Evolutionary conservation across 2,113 vertebrate species (phyloP), one percentile per base, ranked within the genome.

Genomic region (Eudyptes chrysolophus): DNA sequence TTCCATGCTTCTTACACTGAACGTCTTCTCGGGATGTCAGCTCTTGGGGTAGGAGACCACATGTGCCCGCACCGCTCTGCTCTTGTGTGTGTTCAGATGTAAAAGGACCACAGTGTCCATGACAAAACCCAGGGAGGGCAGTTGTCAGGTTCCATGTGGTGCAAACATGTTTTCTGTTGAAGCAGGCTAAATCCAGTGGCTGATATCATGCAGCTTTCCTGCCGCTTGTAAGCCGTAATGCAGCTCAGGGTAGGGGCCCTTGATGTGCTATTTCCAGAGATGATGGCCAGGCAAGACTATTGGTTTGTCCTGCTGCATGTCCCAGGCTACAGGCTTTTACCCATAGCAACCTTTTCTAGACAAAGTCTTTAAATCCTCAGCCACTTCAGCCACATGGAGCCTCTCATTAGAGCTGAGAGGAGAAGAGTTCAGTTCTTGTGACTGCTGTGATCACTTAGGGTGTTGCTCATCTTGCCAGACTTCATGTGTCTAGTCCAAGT

Each of bases 91-190:
- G 30, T 48, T 95, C 51, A 76, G 81, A 92, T 66, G 77, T 82
- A 48, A 74, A 82, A 87, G 78, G 70, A 93, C 77, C 70, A 74
- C 70, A 54, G 54, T 62, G 84, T 94, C 84, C 87, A 66, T 87
- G 94, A 95, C 81, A 91, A 94, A 95, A 91, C 22, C 69, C 93
- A 97, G 93, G 61, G 87, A 96, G 86, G 78, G 89, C 81, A 95
- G n/a, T 54, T 94, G 95, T 80, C 87, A 85, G 66, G 42, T 89
- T 96, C 78, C 96, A 96, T 95, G 94, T 97, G 95, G 84, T 88
- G 60, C 58, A 94, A 96, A 96, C 3, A 10, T 97, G 96, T 80
- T 90, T 93, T 88, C 55, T 85, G 70, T 69, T 94, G 82, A 90
- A 95, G 82, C 30, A 93, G 58, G 75, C 85, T 94, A 77, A 90